phyloP scores from a whole-genome alignment of 2,113 vertebrate species.

The Cacatua alba region DNA sequence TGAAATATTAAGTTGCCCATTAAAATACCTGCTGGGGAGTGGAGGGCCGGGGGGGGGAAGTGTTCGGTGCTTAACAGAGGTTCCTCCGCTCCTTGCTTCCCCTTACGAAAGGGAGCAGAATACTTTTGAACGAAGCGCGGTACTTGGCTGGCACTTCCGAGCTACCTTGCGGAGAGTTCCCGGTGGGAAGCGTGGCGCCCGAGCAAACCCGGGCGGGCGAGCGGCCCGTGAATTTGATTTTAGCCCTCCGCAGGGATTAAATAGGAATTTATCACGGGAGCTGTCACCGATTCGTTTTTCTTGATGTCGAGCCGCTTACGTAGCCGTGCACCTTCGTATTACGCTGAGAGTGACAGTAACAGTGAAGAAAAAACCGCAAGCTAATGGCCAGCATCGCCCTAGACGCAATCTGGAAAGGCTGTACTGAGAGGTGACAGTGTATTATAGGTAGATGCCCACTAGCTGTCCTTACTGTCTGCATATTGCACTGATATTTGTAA shows the following conservation, averaged over 20 bases:
- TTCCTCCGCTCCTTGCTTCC: background rate
- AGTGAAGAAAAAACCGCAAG: background rate
- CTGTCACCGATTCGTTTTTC: conserved; percentile 57
- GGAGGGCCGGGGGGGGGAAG: background rate
- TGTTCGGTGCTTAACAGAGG: background rate
- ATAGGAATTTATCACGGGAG: background rate
- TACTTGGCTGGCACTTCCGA: background rate
- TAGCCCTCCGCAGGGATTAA: conserved; percentile 51
- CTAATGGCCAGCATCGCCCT: conserved; percentile 20
- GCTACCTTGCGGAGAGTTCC: background rate
- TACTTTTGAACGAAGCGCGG: conserved; percentile 40
- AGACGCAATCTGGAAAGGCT: conserved; percentile 14
- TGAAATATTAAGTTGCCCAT: too few relatives aligned
- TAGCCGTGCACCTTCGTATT: conserved; percentile 10
- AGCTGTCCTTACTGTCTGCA: conserved; percentile 75
- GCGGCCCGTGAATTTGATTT: conserved; percentile 68
- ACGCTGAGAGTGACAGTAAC: conserved; percentile 15
- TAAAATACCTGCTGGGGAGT: too few relatives aligned
- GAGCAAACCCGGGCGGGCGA: background rate
- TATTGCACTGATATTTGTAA: conserved; percentile 58
- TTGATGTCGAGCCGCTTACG: conserved; percentile 61
- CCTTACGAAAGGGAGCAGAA: background rate
- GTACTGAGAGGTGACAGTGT: conserved; percentile 53
- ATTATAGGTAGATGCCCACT: conserved; percentile 72
- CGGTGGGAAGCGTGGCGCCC: background rate